These are phyloP conservation scores for Meta bourneti DNA, from an alignment of 2,888 invertebrate genomes.

Conservation along the genomic window DNA sequence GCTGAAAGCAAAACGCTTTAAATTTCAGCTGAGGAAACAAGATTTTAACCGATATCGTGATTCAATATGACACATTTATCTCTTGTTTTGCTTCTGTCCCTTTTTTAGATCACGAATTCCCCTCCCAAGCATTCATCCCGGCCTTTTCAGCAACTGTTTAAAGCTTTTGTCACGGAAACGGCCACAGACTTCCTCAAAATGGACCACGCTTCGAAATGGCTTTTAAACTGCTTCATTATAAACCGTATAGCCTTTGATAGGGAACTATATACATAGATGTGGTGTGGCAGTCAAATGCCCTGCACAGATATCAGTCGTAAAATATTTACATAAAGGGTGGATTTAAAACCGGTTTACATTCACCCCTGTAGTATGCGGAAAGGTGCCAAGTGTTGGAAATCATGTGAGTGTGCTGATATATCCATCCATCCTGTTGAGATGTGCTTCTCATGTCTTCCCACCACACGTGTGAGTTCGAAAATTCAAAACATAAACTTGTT, in stretches of 20 bases:
- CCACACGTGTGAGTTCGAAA: not conserved
- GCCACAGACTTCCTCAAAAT: not conserved
- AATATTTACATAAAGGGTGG: conserved; percentile 63
- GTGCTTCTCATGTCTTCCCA: not conserved
- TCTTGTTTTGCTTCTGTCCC: not conserved
- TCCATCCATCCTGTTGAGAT: not conserved
- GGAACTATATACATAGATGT: conserved; percentile 16
- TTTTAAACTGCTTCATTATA: conserved; percentile 68
- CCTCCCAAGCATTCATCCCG: not conserved
- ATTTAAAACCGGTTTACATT: conserved; percentile 13
- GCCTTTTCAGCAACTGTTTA: conserved; percentile 2
- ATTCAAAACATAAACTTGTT: not conserved
- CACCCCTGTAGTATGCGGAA: not conserved
- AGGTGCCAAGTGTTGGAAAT: not conserved
- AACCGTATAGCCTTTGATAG: conserved; percentile 49
- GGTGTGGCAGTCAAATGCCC: not conserved
- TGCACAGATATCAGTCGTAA: conserved; percentile 52
- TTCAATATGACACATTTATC: not conserved
- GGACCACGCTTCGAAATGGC: conserved; percentile 36
- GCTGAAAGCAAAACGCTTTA: not conserved
- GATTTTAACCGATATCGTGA: not conserved
- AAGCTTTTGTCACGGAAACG: conserved; percentile 40
- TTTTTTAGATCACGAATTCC: not conserved
- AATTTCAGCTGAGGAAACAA: not conserved
- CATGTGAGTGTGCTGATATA: not conserved